Conservation (phyloP, 1,140 invertebrate species). For the Pseudomyrmex pallidus region DNA sequence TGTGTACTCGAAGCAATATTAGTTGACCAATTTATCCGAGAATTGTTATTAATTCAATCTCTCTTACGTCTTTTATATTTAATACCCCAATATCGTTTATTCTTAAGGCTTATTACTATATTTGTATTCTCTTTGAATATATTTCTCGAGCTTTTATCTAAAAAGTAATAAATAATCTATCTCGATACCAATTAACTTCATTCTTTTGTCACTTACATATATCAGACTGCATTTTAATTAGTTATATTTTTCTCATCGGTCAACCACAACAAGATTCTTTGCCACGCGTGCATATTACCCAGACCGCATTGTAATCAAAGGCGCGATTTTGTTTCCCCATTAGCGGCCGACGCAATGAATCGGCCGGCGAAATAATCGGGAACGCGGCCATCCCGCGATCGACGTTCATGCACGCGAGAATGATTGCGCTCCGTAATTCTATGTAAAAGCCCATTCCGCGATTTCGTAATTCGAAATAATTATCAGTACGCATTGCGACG, state of each 20-base stretch:
- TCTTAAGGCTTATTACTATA: not conserved
- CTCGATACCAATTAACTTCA: constrained; percentile 17
- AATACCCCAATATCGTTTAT: not conserved
- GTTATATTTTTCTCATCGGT: constrained; percentile 50
- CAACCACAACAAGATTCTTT: constrained; percentile 33
- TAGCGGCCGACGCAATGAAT: constrained; percentile 61
- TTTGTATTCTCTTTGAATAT: not conserved
- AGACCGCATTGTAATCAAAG: constrained; percentile 46
- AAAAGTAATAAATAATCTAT: not conserved
- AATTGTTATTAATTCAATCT: not conserved
- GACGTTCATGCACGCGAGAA: constrained; percentile 72
- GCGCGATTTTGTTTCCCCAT: constrained; percentile 67
- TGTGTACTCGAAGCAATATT: not conserved
- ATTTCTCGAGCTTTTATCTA: not conserved
- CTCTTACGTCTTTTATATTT: not conserved
- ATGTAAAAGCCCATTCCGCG: constrained; percentile 75
- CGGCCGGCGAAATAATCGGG: constrained; percentile 68
- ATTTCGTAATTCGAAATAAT: constrained; percentile 77
- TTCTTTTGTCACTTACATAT: constrained; percentile 28
- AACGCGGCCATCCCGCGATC: constrained; percentile 66
- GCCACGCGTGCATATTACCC: constrained; percentile 35
- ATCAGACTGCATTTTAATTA: constrained; percentile 42
- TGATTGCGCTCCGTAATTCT: constrained; percentile 73
- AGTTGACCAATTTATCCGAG: not conserved
- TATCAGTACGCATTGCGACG: constrained; percentile 74